Evolutionary conservation across 2,113 vertebrate species (phyloP), one percentile per base, ranked within the genome.

Genomic region (Engystomops pustulosus): DNA sequence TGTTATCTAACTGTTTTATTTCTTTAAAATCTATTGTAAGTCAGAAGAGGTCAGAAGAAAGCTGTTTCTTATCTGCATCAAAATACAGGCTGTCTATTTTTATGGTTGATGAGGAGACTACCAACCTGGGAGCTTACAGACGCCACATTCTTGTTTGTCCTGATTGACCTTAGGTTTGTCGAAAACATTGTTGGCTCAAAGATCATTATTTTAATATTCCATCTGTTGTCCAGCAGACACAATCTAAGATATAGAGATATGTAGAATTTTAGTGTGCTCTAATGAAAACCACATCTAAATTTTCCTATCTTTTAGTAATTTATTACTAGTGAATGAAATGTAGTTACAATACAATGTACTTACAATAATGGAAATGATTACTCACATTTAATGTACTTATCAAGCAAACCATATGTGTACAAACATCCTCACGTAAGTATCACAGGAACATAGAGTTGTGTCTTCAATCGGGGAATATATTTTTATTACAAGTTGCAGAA

Each of bases 271-370:
- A 27, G 69, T 72, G 69, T 45, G 45, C 32, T 30, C 6, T 49
- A 74, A 74, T 49, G 15, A 74, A 30, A 47, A 44, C 44, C 41
- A 32, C 70, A 74, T 49, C 44, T 49, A 72, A 23, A 27, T 72
- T 20, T 72, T 25, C 41, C 10, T 72, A 23, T 18, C 14, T 17
- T 72, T 17, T 27, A 47, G 6, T 44, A 27, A 45, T 72, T 72
- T 47, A 47, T 47, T 72, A 23, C 11, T 72, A 72, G 47, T 14
- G 69, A 12, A 71, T 71, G 68, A 71, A 41, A 71, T 71, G n/a
- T 44, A 71, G 36, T 45, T 45, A 7, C 10, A n/a, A n/a, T n/a
- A n/a, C n/a, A n/a, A n/a, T 45, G 9, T 45, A 25, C 68, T 25
- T 25, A 71, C 36, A 25, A 45, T 71, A 71, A 71, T 71, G 36